Evolutionary conservation across 2,113 vertebrate species (phyloP).

Genomic region (Columbina picui): DNA sequence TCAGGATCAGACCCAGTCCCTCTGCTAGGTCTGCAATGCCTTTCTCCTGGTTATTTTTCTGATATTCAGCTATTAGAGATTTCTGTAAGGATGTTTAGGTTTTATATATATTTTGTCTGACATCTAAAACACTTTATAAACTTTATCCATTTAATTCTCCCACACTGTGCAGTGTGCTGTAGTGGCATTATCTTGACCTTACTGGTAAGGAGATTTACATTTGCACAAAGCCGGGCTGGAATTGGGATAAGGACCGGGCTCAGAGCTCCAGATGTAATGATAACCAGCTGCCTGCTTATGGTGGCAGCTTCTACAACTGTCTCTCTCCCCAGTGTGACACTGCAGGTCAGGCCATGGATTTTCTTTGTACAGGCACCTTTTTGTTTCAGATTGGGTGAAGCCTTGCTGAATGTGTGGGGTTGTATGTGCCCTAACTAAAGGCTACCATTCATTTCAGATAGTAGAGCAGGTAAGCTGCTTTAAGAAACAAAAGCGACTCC

Average conservation of each 20-base stretch:
- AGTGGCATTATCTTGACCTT: neutral
- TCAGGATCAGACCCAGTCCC: neutral
- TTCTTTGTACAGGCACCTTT: neutral
- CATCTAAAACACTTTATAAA: conserved; percentile 9
- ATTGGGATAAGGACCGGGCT: neutral
- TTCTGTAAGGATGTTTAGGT: neutral
- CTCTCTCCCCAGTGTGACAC: neutral
- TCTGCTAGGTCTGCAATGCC: neutral
- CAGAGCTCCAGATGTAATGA: neutral
- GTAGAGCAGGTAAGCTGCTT: neutral
- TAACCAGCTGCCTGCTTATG: neutral
- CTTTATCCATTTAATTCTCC: conserved; percentile 32
- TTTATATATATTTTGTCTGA: neutral
- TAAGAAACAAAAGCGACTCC: neutral
- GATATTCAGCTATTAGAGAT: neutral
- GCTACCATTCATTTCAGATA: neutral
- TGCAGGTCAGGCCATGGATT: neutral
- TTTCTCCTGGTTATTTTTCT: neutral
- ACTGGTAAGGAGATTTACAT: conserved; percentile 41
- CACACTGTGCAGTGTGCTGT: neutral
- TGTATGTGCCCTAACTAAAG: neutral
- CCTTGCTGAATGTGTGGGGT: neutral
- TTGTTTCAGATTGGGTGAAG: neutral
- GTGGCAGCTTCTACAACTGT: neutral
- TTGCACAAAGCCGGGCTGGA: neutral